Evolutionary conservation across 30 jellyfish, hydroid and myxozoan species (phyloP).

Genomic region (Sanderia malayensis): DNA sequence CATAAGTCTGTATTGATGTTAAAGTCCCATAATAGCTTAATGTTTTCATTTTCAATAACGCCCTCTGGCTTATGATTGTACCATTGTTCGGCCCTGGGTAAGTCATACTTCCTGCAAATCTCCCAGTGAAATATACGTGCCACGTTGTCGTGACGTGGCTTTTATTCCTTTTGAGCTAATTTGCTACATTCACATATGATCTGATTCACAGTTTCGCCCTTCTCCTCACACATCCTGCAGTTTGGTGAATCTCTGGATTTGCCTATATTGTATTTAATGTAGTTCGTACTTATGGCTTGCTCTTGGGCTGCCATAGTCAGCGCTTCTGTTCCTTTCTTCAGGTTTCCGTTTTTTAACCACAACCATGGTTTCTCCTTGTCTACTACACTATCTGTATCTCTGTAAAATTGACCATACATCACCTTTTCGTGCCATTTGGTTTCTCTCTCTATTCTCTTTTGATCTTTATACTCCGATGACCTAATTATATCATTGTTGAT

Average conservation of each 20-base stretch:
- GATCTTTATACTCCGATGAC: background rate
- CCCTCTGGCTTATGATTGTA: background rate
- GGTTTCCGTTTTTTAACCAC: slow-evolving; percentile 6
- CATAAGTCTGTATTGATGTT: background rate
- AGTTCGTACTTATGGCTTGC: slow-evolving; percentile 12
- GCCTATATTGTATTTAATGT: slow-evolving; percentile 9
- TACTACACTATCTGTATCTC: background rate
- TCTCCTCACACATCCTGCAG: slow-evolving; percentile 29
- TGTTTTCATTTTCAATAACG: background rate
- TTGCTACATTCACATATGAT: slow-evolving; percentile 28
- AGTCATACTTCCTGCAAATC: background rate
- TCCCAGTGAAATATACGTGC: background rate
- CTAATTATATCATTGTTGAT: background rate
- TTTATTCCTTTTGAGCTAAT: slow-evolving; percentile 6
- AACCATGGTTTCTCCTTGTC: background rate
- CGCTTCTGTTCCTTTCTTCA: slow-evolving; percentile 29
- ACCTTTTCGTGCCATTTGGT: too few relatives aligned
- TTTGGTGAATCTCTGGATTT: slow-evolving; percentile 9
- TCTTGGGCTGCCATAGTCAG: slow-evolving; percentile 31
- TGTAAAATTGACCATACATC: too few relatives aligned
- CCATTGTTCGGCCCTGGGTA: background rate
- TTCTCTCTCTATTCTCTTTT: background rate
- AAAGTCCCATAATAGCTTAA: background rate
- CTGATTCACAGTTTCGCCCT: slow-evolving; percentile 21
- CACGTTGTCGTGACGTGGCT: background rate